phyloP scores from a whole-genome alignment of 2,113 vertebrate genomes.

The Grallaria varia region DNA sequence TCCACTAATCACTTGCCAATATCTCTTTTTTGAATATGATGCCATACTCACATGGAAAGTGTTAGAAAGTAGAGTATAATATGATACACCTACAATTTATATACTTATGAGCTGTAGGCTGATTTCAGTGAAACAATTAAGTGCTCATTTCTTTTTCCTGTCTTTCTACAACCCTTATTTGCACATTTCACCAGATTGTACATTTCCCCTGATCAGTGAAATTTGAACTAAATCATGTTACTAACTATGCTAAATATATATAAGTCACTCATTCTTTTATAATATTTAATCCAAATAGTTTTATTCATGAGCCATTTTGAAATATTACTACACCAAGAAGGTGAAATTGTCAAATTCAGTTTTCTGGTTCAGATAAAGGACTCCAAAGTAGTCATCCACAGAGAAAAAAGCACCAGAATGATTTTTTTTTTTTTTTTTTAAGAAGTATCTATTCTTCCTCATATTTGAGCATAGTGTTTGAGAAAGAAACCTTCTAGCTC shows the following conservation, averaged over 20 bases:
- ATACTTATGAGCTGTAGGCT: neutral
- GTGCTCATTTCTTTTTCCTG: neutral
- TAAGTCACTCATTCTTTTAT: neutral
- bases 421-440: neutral
- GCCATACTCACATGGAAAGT: neutral
- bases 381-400: neutral
- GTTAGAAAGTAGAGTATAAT: neutral
- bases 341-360: neutral
- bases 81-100: neutral
- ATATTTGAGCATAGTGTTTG: neutral
- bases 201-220: neutral
- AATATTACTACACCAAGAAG: neutral
- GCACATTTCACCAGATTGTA: neutral
- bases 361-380: neutral
- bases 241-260: neutral
- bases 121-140: neutral
- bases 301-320: neutral
- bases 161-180: neutral
- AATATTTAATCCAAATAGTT: neutral
- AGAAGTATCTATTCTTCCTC: neutral
- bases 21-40: neutral
- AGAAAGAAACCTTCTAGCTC: neutral
- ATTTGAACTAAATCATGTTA: neutral
- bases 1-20: conserved; percentile 16
- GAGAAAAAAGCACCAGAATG: neutral